Base-by-base conservation (phyloP, 2,888 invertebrate species). In the Apamea monoglypha region DNA sequence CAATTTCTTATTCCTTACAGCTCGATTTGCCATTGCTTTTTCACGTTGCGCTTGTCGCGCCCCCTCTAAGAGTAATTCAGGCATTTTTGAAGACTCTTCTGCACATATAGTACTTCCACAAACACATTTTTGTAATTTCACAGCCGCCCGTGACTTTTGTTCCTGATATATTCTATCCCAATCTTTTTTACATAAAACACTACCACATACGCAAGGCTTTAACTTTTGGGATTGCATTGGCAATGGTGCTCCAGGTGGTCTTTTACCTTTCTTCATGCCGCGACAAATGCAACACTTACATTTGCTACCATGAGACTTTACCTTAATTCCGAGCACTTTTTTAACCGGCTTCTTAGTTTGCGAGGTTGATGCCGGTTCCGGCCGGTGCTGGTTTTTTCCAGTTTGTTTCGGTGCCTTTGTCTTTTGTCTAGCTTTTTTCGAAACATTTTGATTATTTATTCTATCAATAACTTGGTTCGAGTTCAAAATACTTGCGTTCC, bases 101-200 rank as follows among this genome's bases (percentile, higher is more conserved):
- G 14, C 67, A 81, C 88, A 88, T 29, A 86, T 44, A 18, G 36
- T 2, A 73, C 72, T 85, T 16, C 88, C 86, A 72, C 86, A 88
- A 64, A 86, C 18, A 80, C 85, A 87, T 69, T 61, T 79, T 25
- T 66, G 72, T 32, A 67, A 6, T 69, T 72, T 68, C 8, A 76
- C n/a, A n/a, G 21, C 40, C 5, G 66, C 50, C 2, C 7, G 1
- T 53, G 64, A 56, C 8, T 18, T 40, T 66, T 74, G 56, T 18
- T 82, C 74, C 1, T 25, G 68, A 40, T 36, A 32, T 36, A 78
- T 56, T 71, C 40, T 74, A 40, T 78, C n/a, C 72, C 59, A 76
- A 68, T 87, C 76, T 72, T 76, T 69, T 72, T 82, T 66, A 75
- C 85, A 87, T 18, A 70, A 16, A 32, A 14, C 4, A 59, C 84